phyloP scores from a whole-genome alignment of 2,888 invertebrate species.

The Lottia scabra region DNA sequence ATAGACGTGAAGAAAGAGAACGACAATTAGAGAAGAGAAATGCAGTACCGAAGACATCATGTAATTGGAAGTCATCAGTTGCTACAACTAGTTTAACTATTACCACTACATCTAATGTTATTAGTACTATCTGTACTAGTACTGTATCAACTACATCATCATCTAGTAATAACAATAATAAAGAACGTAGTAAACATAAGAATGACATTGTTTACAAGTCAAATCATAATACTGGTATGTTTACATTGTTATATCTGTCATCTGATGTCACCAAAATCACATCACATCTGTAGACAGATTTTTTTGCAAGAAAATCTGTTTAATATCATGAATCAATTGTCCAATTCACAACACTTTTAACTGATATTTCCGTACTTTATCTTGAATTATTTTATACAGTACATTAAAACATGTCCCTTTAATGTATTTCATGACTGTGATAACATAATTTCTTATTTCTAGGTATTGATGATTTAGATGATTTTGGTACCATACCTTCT shows the following conservation, averaged over 20 bases:
- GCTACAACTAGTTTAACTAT: constrained; percentile 12
- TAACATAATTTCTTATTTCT: constrained; percentile 24
- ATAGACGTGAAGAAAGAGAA: constrained; percentile 34
- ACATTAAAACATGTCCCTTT: no score
- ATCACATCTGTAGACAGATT: no score
- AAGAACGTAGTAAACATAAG: constrained; percentile 13
- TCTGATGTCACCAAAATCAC: no score
- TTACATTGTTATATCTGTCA: background rate
- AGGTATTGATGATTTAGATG: constrained; percentile 68
- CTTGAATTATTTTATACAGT: background rate
- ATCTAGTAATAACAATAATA: constrained; percentile 10
- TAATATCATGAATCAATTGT: background rate
- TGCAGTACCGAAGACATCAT: background rate
- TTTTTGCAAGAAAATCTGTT: no score
- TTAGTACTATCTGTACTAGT: background rate
- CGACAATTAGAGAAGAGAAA: constrained; percentile 14
- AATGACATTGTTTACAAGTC: constrained; percentile 12
- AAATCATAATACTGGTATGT: constrained; percentile 9
- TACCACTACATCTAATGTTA: constrained; percentile 14
- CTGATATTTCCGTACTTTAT: background rate
- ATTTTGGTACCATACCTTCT: constrained; percentile 61
- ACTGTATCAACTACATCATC: constrained; percentile 14
- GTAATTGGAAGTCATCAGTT: background rate
- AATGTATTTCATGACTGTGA: no score
- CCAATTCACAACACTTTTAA: background rate